phyloP scores from a whole-genome alignment of 2,888 invertebrate species.

The Amiota minor region DNA sequence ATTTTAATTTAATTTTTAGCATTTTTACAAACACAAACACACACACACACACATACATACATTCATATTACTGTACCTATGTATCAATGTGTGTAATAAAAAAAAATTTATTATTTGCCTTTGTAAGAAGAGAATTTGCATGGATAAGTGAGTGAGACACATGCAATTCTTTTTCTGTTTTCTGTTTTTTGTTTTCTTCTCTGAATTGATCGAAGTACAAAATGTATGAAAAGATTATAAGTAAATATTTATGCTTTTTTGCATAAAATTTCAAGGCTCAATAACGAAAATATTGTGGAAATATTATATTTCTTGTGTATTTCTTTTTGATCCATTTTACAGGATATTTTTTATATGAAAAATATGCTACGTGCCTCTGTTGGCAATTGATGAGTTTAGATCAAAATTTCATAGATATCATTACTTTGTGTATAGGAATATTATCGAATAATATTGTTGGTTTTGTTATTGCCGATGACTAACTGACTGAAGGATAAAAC shows the following conservation, averaged over 20 bases:
- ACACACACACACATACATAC: too few species aligned
- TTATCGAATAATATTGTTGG: too few species aligned
- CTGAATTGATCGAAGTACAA: slow-evolving; percentile 33
- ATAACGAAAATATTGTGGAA: slow-evolving; percentile 9
- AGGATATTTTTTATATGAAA: too few species aligned
- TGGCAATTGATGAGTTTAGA: too few species aligned
- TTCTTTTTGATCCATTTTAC: not conserved
- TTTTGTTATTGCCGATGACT: too few species aligned
- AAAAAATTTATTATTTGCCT: slow-evolving; percentile 7
- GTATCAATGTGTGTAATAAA: slow-evolving; percentile 22
- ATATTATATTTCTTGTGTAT: not conserved
- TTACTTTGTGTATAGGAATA: too few species aligned
- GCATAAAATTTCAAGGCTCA: slow-evolving; percentile 17
- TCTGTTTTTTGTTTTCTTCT: too few species aligned
- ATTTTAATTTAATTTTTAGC: slow-evolving; percentile 19
- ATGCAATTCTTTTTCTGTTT: not conserved
- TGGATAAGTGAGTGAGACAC: too few species aligned
- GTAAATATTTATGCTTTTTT: slow-evolving; percentile 46
- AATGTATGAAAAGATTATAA: slow-evolving; percentile 65
- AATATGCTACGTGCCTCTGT: too few species aligned
- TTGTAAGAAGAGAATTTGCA: slow-evolving; percentile 2
- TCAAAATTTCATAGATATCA: too few species aligned
- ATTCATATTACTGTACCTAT: slow-evolving; percentile 29
- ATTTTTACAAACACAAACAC: not conserved
- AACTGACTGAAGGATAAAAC: too few species aligned